Evolutionary conservation across 1,140 invertebrate genomes (phyloP).

Genomic region (Brachionus paranguensis): DNA sequence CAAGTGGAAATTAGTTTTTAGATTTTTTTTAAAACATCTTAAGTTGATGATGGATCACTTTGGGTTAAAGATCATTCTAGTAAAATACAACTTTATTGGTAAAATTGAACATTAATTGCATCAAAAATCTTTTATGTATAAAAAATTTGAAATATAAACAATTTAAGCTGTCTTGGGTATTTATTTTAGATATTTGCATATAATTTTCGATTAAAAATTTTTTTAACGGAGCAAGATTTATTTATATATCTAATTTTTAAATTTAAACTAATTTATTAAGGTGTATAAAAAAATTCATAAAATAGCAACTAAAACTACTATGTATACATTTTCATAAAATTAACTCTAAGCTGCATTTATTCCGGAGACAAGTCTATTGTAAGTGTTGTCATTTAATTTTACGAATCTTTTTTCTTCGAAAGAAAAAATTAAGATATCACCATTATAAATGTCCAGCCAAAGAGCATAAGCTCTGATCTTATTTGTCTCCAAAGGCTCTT

Average conservation of each 20-base stretch:
- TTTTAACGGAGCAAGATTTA: neutral
- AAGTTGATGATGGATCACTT: too few relatives aligned
- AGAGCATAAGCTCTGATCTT: constrained; percentile 82
- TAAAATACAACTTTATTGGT: too few relatives aligned
- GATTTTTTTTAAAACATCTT: too few relatives aligned
- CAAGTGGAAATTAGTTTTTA: too few relatives aligned
- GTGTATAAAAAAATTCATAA: neutral
- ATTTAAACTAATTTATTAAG: neutral
- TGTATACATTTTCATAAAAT: neutral
- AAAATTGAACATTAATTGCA: too few relatives aligned
- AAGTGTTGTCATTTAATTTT: constrained; percentile 72
- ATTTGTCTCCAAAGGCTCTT: constrained; percentile 70
- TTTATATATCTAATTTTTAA: neutral
- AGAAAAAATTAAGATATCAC: constrained; percentile 82
- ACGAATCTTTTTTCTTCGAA: constrained; percentile 73
- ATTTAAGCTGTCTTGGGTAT: too few relatives aligned
- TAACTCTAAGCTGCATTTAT: neutral
- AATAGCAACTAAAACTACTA: neutral
- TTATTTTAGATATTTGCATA: too few relatives aligned
- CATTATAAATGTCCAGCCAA: constrained; percentile 95
- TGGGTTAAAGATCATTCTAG: too few relatives aligned
- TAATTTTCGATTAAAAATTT: too few relatives aligned
- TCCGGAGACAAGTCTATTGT: constrained; percentile 60
- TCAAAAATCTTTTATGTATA: too few relatives aligned
- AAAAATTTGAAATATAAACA: too few relatives aligned